Percentiles rank a stretch among this genome's conserved stretches.
Evolutionary conservation across 1,140 invertebrate genomes (phyloP).

Genomic region (Drosophila pseudoananassae): DNA sequence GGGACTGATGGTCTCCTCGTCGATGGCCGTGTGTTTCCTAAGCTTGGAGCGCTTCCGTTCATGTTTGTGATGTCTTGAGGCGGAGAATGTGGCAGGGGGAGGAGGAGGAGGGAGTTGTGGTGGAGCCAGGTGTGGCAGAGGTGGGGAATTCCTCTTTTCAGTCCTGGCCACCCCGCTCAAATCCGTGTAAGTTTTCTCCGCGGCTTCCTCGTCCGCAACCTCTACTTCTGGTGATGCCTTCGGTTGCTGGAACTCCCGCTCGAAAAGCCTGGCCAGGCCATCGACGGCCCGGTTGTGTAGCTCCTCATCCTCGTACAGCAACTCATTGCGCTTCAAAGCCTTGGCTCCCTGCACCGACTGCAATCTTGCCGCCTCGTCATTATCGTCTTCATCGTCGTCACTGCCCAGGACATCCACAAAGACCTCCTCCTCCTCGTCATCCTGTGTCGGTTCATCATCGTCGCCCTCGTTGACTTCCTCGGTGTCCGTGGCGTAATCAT

Average conservation of each 20-base stretch:
- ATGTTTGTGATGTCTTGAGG: conserved; percentile 56
- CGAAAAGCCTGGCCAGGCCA: conserved; percentile 77
- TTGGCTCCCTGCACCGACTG: conserved; percentile 36
- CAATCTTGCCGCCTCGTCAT: conserved; percentile 16
- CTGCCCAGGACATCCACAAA: conserved; percentile 46
- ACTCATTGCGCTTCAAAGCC: conserved; percentile 70
- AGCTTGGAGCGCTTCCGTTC: conserved; percentile 87
- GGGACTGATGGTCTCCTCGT: conserved; percentile 98
- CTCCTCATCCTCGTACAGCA: conserved; percentile 78
- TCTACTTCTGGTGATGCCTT: conserved; percentile 4
- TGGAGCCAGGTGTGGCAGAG: conserved; percentile 56
- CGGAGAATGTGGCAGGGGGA: neutral
- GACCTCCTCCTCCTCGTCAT: conserved; percentile 55
- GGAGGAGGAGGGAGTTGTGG: conserved; percentile 54
- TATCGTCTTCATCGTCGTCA: conserved; percentile 55
- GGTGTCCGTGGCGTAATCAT: conserved; percentile 62
- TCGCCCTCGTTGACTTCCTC: conserved; percentile 50
- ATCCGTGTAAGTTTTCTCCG: conserved; percentile 85
- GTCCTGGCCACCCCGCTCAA: conserved; percentile 76
- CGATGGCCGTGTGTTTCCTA: conserved; percentile 91
- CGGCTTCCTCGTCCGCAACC: conserved; percentile 23
- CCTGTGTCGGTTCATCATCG: conserved; percentile 31
- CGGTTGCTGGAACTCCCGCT: conserved; percentile 56
- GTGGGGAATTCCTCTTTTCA: conserved; percentile 27
- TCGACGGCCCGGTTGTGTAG: conserved; percentile 76